Evolutionary conservation across 2,113 vertebrate genomes (phyloP), one percentile per base, ranked within the genome.

Genomic region (Progne subis): DNA sequence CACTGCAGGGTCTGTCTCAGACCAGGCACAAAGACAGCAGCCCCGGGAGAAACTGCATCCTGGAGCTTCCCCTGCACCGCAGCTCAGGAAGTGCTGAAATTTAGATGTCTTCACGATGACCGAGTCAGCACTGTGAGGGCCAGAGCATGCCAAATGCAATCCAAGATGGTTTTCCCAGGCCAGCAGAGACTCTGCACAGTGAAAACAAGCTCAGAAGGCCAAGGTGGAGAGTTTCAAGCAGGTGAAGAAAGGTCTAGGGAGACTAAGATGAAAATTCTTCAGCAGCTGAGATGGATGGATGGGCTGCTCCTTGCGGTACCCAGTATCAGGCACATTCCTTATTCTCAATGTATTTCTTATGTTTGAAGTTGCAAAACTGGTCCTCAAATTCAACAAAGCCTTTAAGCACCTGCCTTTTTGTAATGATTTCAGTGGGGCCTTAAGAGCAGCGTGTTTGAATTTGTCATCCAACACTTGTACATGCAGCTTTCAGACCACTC

Each of bases 111-210:
- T 56, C 82, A 53, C 2, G 10, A 64, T 16, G 52, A 32, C 65
- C 37, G 56, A 71, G 15, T 23, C 61, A 89, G 84, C 60, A 31
- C 41, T 14, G 85, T 29, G 71, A 61, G 61, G 61, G 18, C 21
- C 46, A 44, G 37, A 63, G 23, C 5, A 8, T 1, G 6, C 57
- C 90, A 76, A n/a, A 32, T 6, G 21, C 2, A 0, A 1, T 7
- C 57, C 61, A 32, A 4, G 2, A 20, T 12, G n/a, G 9, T 61
- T 21, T 14, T 88, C 55, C n/a, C 63, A 86, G 63, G 50, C 37
- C 80, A 88, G 68, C n/a, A 80, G 85, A 49, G 25, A 15, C 8
- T 61, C 31, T 34, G 31, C 65, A 67, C 53, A 31, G 20, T 26
- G 25, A 86, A 67, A 75, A 82, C 2, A 3, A 76, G 28, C 31